Percentiles rank a stretch among this genome's conserved stretches.
Conservation (phyloP, 2,797 vertebrate genomes). For the Enteromius trimaculatus region DNA sequence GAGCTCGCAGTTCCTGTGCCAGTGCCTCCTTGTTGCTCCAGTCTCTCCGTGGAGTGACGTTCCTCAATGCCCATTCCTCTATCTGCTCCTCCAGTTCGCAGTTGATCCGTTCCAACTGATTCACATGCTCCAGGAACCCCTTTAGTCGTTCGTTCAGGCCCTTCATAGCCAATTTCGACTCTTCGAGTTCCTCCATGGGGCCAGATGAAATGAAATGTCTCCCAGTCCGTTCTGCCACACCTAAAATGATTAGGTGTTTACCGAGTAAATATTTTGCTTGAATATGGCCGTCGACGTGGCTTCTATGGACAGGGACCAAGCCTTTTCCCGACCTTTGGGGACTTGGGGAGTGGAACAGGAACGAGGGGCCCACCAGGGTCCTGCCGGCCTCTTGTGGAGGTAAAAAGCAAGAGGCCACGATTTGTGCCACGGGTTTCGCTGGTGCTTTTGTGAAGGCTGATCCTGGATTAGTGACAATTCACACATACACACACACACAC, state of each 20-base stretch:
- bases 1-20: conserved; percentile 70
- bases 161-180: conserved; percentile 66
- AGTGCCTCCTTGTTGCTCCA: conserved; percentile 71
- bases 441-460: conserved; percentile 44
- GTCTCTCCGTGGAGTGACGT: conserved; percentile 35
- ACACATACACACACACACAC: conserved; percentile 15
- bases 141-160: conserved; percentile 72
- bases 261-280: conserved; percentile 43
- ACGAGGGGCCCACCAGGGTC: not conserved
- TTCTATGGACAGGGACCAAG: not conserved
- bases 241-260: conserved; percentile 42
- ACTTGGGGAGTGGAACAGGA: not conserved
- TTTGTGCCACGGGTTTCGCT: conserved; percentile 48
- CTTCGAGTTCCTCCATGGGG: conserved; percentile 67
- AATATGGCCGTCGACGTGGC: not conserved
- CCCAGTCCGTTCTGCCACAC: conserved; percentile 6
- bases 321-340: not conserved
- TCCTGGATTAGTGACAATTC: conserved; percentile 52
- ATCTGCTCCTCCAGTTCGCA: conserved; percentile 73
- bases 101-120: conserved; percentile 73
- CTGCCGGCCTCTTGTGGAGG: not conserved
- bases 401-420: conserved; percentile 4
- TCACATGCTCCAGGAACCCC: conserved; percentile 76
- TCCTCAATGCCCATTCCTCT: conserved; percentile 60
- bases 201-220: not conserved